Conservation (phyloP, 2,113 vertebrate genomes). For the Hemiprocne comata region DNA sequence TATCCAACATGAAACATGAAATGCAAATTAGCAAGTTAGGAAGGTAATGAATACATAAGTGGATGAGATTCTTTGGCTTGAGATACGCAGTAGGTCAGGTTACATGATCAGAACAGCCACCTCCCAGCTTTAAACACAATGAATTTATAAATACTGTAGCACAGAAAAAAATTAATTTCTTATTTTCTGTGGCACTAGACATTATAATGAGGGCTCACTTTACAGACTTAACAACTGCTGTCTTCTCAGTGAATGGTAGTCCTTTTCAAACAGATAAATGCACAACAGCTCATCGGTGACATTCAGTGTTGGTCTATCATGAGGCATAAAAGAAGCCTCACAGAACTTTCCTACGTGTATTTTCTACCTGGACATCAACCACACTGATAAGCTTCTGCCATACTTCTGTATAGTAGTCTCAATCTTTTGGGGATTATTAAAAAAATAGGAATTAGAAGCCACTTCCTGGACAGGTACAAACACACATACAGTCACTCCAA, state of each 20-base stretch:
- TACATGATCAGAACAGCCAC: background rate
- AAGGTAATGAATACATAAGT: background rate
- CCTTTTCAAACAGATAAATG: background rate
- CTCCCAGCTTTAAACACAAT: background rate
- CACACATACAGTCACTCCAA: background rate
- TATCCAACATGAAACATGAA: conserved; percentile 5
- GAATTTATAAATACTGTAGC: background rate
- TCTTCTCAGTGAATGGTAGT: background rate
- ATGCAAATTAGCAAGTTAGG: conserved; percentile 19
- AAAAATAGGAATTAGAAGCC: background rate
- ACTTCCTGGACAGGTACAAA: background rate
- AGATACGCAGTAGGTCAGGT: background rate
- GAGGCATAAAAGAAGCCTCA: background rate
- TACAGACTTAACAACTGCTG: background rate
- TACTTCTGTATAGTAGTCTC: background rate
- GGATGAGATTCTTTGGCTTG: background rate
- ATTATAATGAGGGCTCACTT: background rate
- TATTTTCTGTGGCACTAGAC: background rate
- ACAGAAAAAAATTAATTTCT: background rate
- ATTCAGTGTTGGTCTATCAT: background rate
- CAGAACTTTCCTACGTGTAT: background rate
- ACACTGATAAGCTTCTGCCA: background rate
- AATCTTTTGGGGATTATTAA: background rate
- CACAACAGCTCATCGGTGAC: background rate
- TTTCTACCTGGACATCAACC: background rate